phyloP scores from a whole-genome alignment of 92 coral and sea anemone genomes.

The Parazoanthus darwini region DNA sequence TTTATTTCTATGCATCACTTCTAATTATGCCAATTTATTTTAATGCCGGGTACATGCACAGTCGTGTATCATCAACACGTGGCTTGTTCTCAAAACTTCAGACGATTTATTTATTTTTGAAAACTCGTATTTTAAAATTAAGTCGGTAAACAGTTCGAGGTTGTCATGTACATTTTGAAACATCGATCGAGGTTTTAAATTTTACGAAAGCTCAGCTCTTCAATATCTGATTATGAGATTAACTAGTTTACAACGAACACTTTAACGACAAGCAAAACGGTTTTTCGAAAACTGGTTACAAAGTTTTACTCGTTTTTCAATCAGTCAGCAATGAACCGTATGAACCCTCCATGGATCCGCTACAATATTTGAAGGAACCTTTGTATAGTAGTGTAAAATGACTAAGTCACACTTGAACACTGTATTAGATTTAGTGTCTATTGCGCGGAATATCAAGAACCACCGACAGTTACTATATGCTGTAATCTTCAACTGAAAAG shows the following conservation, averaged over 20 bases:
- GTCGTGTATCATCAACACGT: background rate
- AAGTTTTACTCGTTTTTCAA: no score
- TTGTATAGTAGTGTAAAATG: no score
- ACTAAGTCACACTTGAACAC: no score
- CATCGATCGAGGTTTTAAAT: background rate
- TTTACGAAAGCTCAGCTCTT: background rate
- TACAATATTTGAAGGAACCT: no score
- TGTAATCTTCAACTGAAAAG: no score
- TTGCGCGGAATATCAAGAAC: no score
- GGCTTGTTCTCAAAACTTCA: background rate
- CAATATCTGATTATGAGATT: background rate
- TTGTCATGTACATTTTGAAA: no score
- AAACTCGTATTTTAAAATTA: no score
- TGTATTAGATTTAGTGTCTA: no score
- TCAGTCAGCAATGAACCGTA: background rate
- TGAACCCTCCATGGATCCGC: no score
- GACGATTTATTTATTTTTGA: background rate
- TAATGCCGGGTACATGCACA: background rate
- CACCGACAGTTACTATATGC: no score
- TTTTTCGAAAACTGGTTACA: background rate
- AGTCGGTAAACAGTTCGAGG: no score
- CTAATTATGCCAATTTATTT: slow-evolving; percentile 37
- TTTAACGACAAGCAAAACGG: background rate
- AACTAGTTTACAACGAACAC: background rate
- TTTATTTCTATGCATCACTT: slow-evolving; percentile 31